phyloP scores from a whole-genome alignment of 2,797 vertebrate species.

The Gambusia yucatana region DNA sequence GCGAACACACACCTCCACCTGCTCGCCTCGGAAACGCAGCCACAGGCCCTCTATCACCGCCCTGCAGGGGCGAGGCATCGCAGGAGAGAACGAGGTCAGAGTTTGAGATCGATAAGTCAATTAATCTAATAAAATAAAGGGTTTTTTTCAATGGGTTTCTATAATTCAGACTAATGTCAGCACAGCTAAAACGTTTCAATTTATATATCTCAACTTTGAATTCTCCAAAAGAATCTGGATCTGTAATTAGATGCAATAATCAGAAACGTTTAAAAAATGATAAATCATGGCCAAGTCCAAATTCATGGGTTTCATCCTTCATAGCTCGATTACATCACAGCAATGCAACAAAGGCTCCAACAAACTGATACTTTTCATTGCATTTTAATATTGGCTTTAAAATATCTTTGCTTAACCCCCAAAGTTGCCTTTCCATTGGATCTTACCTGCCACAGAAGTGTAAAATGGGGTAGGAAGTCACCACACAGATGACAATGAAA shows the following conservation, averaged over 20 bases:
- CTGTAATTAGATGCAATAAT: not conserved
- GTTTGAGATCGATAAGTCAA: too few relatives aligned
- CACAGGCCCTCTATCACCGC: slow-evolving; percentile 95
- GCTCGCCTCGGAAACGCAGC: slow-evolving; percentile 90
- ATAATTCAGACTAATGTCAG: too few relatives aligned
- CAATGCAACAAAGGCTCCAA: not conserved
- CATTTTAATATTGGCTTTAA: not conserved
- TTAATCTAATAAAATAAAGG: too few relatives aligned
- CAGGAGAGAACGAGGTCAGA: not conserved
- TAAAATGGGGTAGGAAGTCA: slow-evolving; percentile 96
- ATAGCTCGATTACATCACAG: not conserved
- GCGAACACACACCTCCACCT: slow-evolving; percentile 89
- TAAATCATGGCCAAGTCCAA: not conserved
- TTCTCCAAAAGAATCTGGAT: not conserved
- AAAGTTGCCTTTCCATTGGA: not conserved
- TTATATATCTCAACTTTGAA: too few relatives aligned
- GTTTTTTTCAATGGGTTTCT: too few relatives aligned
- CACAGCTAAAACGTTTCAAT: too few relatives aligned
- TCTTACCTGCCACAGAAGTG: slow-evolving; percentile 96
- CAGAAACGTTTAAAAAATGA: not conserved
- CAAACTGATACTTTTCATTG: not conserved
- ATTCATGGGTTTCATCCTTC: not conserved
- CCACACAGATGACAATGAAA: slow-evolving; percentile 93
- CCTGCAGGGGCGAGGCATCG: slow-evolving; percentile 69
- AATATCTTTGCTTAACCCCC: not conserved